Conservation (phyloP, 2,797 vertebrate species). For the Harpagifer antarcticus region DNA sequence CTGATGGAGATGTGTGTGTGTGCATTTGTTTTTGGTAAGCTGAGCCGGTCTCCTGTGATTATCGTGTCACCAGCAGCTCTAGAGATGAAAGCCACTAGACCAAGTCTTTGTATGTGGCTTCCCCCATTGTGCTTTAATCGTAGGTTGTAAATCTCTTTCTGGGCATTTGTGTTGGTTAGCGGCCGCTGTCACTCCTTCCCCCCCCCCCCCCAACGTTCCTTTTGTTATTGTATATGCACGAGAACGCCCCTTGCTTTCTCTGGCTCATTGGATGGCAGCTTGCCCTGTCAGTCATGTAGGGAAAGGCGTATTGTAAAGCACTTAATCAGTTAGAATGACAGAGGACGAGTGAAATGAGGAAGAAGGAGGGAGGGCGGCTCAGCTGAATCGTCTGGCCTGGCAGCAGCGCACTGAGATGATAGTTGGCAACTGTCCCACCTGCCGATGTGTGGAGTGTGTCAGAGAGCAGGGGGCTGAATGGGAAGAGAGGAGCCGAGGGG, state of each 20-base stretch:
- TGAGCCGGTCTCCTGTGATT: constrained; percentile 18
- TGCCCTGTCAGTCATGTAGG: constrained; percentile 41
- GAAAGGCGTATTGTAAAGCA: constrained; percentile 57
- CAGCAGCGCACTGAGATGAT: constrained; percentile 62
- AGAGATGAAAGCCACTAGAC: constrained; percentile 26
- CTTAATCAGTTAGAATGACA: constrained; percentile 64
- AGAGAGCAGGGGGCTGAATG: constrained; percentile 57
- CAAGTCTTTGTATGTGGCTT: constrained; percentile 44
- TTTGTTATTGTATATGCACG: constrained; percentile 39
- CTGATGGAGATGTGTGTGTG: not conserved
- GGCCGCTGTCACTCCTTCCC: constrained; percentile 31
- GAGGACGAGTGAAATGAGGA: constrained; percentile 30
- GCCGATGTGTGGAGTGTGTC: constrained; percentile 70
- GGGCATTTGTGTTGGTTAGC: constrained; percentile 42
- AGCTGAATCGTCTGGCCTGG: constrained; percentile 55
- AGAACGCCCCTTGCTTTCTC: constrained; percentile 42
- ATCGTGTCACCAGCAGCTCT: constrained; percentile 42
- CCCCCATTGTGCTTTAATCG: constrained; percentile 49
- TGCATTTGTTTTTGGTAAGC: not conserved
- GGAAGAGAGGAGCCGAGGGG: constrained; percentile 31
- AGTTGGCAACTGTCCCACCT: constrained; percentile 66
- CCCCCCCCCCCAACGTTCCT: constrained; percentile 27
- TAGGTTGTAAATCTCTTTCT: constrained; percentile 64
- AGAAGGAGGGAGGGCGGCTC: constrained; percentile 37
- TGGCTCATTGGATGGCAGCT: constrained; percentile 38